Conservation (phyloP, 2,113 vertebrate genomes). For the Xenopus laevis region DNA sequence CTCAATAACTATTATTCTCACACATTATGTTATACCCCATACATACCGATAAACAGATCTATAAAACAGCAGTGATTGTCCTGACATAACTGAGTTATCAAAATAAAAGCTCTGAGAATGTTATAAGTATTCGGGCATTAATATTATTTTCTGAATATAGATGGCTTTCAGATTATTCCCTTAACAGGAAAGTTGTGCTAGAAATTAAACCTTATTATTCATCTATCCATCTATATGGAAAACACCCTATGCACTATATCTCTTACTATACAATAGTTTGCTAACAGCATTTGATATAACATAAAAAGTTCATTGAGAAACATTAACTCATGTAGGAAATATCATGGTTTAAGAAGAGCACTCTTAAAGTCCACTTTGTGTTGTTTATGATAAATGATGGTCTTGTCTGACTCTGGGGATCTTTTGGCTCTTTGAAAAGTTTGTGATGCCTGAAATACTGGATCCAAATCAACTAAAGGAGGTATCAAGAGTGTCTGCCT, state of each 20-base stretch:
- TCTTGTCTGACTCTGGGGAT: neutral
- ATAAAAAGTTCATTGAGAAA: neutral
- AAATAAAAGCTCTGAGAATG: neutral
- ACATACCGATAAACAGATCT: too few relatives aligned
- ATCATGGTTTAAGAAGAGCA: neutral
- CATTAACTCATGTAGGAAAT: neutral
- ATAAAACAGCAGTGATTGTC: neutral
- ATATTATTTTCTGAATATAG: neutral
- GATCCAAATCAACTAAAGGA: conserved; percentile 2
- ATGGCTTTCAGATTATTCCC: neutral
- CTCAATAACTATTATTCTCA: too few relatives aligned
- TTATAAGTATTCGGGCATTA: too few relatives aligned
- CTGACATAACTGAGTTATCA: neutral
- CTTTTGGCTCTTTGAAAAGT: neutral
- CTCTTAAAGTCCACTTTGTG: neutral
- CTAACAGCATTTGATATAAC: neutral
- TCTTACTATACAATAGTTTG: neutral
- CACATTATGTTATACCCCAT: too few relatives aligned
- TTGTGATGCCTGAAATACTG: neutral
- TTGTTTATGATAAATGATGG: conserved; percentile 8
- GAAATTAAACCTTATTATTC: neutral
- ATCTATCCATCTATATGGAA: neutral
- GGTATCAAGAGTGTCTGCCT: conserved; percentile 5
- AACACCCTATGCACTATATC: neutral
- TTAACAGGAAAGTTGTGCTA: neutral